These are phyloP conservation scores for Drosophila truncata DNA, from an alignment of 1,140 invertebrate genomes.

Conservation along the genomic window DNA sequence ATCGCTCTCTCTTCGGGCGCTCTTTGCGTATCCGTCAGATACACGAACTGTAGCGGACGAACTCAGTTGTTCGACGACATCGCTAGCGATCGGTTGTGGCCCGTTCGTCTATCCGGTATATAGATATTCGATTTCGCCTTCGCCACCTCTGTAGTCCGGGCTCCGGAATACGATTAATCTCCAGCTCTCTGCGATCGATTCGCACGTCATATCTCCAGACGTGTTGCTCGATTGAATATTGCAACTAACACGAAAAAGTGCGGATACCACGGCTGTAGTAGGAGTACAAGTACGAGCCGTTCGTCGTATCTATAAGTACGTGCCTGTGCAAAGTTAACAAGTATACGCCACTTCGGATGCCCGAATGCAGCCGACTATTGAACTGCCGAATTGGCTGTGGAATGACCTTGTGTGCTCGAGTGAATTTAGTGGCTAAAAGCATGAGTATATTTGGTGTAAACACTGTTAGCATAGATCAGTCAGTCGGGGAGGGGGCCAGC, in stretches of 20 bases:
- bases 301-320: slow-evolving; percentile 69
- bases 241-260: slow-evolving; percentile 41
- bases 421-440: slow-evolving; percentile 31
- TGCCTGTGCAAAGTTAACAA: slow-evolving; percentile 52
- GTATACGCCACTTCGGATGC: slow-evolving; percentile 17
- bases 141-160: not conserved
- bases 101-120: slow-evolving; percentile 32
- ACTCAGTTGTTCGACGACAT: slow-evolving; percentile 45
- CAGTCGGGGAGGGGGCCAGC: not conserved
- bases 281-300: slow-evolving; percentile 18
- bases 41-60: slow-evolving; percentile 21
- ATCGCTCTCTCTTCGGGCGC: slow-evolving; percentile 6
- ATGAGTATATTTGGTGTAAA: slow-evolving; percentile 63
- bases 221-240: slow-evolving; percentile 73
- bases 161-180: slow-evolving; percentile 34
- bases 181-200: slow-evolving; percentile 51
- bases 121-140: not conserved
- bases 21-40: slow-evolving; percentile 47
- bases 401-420: slow-evolving; percentile 53
- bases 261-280: slow-evolving; percentile 29
- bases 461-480: slow-evolving; percentile 57
- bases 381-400: slow-evolving; percentile 15
- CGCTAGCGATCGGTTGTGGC: slow-evolving; percentile 49
- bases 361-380: slow-evolving; percentile 33
- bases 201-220: slow-evolving; percentile 75